These are phyloP conservation scores for Luffia ferchaultella DNA, from an alignment of 2,888 invertebrate species.

Conservation along the genomic window DNA sequence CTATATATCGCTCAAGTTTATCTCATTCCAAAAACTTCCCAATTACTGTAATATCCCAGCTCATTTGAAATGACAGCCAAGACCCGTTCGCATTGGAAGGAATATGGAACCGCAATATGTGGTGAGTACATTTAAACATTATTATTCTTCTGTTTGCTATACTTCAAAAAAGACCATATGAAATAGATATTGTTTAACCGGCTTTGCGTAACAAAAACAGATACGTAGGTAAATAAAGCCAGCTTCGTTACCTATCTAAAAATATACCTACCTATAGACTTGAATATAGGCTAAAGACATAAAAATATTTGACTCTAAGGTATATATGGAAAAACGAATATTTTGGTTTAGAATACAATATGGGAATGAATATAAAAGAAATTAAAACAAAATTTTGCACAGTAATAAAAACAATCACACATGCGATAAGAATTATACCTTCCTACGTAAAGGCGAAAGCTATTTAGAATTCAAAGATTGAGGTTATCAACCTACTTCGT, in stretches of 20 bases:
- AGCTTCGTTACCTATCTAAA: too few species aligned
- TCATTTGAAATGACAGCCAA: constrained; percentile 56
- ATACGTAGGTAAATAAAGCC: not conserved
- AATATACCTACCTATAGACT: too few species aligned
- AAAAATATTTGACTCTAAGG: too few species aligned
- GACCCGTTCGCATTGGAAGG: constrained; percentile 65
- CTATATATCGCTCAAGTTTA: constrained; percentile 59
- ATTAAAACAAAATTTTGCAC: too few species aligned
- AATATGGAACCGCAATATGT: constrained; percentile 64
- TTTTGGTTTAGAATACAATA: too few species aligned
- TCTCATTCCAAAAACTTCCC: constrained; percentile 59
- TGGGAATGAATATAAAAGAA: too few species aligned
- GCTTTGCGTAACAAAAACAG: not conserved
- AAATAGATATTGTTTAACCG: not conserved
- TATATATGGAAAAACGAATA: too few species aligned
- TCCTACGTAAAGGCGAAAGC: not conserved
- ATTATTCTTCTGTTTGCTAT: not conserved
- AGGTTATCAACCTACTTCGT: constrained; percentile 8
- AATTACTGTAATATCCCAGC: constrained; percentile 28
- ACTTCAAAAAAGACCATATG: not conserved
- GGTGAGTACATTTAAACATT: constrained; percentile 35
- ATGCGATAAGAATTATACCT: too few species aligned
- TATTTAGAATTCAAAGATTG: constrained; percentile 1
- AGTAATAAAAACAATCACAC: too few species aligned
- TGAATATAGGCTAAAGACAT: too few species aligned